Conservation (phyloP, 2,113 vertebrate species). For the Megaptera novaeangliae region DNA sequence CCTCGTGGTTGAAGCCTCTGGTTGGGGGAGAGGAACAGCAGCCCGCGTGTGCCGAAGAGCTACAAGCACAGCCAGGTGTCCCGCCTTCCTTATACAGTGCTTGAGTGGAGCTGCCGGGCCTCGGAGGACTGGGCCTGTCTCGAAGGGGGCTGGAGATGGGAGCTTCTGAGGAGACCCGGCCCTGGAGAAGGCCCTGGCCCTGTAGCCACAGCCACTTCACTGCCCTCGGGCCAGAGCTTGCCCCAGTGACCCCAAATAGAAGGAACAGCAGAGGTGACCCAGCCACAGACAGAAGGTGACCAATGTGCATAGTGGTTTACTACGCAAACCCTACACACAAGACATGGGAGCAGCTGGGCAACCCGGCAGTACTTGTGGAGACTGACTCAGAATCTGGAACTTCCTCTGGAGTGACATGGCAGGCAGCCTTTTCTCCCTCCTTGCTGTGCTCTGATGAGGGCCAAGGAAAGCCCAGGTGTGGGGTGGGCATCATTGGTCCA, state of each 20-base stretch:
- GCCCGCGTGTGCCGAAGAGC: rapidly evolving
- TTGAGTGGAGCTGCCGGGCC: neutral
- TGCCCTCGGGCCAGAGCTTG: neutral
- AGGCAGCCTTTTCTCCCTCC: neutral
- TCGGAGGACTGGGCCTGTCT: neutral
- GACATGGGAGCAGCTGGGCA: neutral
- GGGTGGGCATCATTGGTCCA: neutral
- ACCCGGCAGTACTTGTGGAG: neutral
- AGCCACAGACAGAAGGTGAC: neutral
- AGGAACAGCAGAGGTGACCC: neutral
- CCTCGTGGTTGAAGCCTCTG: neutral
- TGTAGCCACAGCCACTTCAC: rapidly evolving
- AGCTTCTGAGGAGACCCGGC: neutral
- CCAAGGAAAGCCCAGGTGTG: rapidly evolving
- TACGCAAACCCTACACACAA: neutral
- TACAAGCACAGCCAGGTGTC: too few species aligned
- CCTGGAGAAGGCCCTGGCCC: neutral
- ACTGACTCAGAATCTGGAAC: neutral
- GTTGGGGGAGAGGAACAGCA: rapidly evolving
- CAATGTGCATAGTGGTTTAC: neutral
- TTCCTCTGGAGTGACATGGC: neutral
- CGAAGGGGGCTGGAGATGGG: neutral
- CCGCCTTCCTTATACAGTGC: neutral
- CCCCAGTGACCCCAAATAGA: neutral
- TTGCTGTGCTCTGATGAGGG: neutral